Conservation (phyloP, 2,888 invertebrate species). For the Apotomis capreana region DNA sequence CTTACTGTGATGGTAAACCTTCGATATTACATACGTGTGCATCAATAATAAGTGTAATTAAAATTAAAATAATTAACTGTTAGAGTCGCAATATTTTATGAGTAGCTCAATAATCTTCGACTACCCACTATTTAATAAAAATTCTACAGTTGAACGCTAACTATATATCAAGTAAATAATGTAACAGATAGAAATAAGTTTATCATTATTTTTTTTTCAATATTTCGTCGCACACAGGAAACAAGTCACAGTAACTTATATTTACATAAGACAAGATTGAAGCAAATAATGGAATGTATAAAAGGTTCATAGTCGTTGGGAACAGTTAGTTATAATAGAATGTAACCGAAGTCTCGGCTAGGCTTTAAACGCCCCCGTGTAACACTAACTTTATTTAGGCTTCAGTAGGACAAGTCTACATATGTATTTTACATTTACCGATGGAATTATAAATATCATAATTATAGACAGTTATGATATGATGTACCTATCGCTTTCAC, state of each 20-base stretch:
- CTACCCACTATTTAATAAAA: background rate
- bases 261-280: conserved; percentile 6
- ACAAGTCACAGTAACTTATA: background rate
- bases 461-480: too few species aligned
- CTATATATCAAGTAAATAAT: background rate
- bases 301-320: too few species aligned
- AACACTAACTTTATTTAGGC: too few species aligned
- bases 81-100: too few species aligned
- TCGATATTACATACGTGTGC: conserved; percentile 48
- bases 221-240: conserved; percentile 15
- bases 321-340: background rate
- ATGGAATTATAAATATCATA: too few species aligned
- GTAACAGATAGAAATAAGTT: background rate
- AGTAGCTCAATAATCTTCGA: too few species aligned
- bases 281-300: conserved; percentile 17
- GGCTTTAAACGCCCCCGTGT: too few species aligned
- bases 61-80: background rate
- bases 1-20: conserved; percentile 48
- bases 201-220: background rate
- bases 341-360: too few species aligned
- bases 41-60: conserved; percentile 58
- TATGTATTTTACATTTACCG: too few species aligned
- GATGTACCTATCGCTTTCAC: too few species aligned
- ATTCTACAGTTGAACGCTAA: background rate
- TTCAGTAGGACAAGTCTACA: too few species aligned